A percentile compares a stretch with the other conserved stretches of the same genome.
phyloP scores from a whole-genome alignment of 2,797 vertebrate species.

The Hirundo rustica region DNA sequence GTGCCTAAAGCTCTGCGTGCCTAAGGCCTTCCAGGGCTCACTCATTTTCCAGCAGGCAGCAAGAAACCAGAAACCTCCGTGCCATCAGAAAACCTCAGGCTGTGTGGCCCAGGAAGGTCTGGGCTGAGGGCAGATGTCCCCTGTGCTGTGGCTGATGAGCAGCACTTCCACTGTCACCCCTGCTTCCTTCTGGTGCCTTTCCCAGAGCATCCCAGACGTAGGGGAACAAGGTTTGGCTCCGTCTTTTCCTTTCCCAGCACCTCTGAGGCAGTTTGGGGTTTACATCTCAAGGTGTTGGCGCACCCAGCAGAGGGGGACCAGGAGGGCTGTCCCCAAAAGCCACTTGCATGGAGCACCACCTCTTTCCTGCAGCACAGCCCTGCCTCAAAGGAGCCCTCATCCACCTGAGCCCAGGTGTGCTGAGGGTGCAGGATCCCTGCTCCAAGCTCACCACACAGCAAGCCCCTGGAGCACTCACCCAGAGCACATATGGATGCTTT shows the following conservation, averaged over 20 bases:
- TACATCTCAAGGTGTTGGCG: background rate
- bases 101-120: conserved; percentile 67
- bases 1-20: rapidly evolving
- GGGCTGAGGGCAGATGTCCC: conserved; percentile 79
- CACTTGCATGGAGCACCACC: background rate
- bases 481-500: rapidly evolving
- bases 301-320: background rate
- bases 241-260: background rate
- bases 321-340: background rate
- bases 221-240: background rate
- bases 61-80: conserved; percentile 81
- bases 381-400: background rate
- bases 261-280: background rate
- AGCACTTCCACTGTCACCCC: background rate
- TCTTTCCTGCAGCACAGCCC: background rate
- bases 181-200: background rate
- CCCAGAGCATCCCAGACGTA: background rate
- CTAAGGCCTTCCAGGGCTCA: background rate
- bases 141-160: background rate
- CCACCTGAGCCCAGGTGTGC: background rate
- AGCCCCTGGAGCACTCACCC: background rate
- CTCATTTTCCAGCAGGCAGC: conserved; percentile 70
- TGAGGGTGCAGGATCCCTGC: background rate
- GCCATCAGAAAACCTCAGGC: conserved; percentile 78
- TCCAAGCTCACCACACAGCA: rapidly evolving